A percentile compares a stretch with the other conserved stretches of the same genome.
These are phyloP conservation scores for Drosophila longiperda DNA, from an alignment of 2,888 invertebrate genomes.

Conservation along the genomic window DNA sequence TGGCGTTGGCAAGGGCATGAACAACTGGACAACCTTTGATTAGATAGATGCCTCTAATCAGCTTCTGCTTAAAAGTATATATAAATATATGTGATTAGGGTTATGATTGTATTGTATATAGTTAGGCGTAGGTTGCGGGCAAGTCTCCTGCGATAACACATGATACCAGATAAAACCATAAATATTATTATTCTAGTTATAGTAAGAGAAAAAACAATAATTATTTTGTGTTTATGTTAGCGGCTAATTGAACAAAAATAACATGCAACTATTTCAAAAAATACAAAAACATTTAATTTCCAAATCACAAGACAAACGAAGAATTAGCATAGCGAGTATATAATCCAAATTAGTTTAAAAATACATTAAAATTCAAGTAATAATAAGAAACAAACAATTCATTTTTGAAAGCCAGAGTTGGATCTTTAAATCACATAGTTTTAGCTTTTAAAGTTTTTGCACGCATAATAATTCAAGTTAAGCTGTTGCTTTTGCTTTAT, in stretches of 20 bases:
- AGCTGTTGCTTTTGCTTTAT: conserved; percentile 47
- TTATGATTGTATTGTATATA: conserved; percentile 62
- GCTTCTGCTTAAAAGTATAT: conserved; percentile 54
- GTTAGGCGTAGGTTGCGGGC: conserved; percentile 34
- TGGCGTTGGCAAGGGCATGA: conserved; percentile 73
- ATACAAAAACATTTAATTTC: conserved; percentile 60
- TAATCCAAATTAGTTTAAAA: conserved; percentile 58
- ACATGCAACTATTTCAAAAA: conserved; percentile 29
- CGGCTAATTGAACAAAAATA: conserved; percentile 34
- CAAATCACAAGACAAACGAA: conserved; percentile 67
- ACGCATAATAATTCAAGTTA: conserved; percentile 5
- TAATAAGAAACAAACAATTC: conserved; percentile 15
- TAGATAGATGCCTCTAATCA: conserved; percentile 38
- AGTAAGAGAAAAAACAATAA: conserved; percentile 4
- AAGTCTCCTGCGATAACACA: conserved; percentile 34
- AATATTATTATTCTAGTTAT: conserved; percentile 49
- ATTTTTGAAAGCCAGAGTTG: neutral
- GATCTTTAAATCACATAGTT: neutral
- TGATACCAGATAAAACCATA: conserved; percentile 55
- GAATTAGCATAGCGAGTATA: conserved; percentile 59
- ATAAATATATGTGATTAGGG: conserved; percentile 75
- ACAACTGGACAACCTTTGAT: conserved; percentile 84
- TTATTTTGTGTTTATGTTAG: conserved; percentile 22
- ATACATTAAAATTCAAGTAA: conserved; percentile 36
- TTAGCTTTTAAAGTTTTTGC: too few relatives aligned